Evolutionary conservation across 2,888 invertebrate species (phyloP).

Genomic region (Orthosia gracilis): DNA sequence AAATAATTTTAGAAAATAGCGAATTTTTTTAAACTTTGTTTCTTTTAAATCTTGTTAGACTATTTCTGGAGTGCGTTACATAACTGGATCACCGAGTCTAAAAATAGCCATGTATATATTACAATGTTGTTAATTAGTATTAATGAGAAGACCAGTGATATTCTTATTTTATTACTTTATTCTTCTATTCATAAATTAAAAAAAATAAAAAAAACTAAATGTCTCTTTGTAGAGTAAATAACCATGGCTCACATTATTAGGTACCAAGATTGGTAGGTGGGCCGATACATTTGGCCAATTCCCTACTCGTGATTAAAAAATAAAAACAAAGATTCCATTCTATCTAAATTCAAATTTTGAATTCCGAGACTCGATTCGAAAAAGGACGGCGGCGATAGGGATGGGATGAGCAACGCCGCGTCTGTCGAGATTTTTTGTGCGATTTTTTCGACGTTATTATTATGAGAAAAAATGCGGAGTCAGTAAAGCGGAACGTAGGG

Average conservation of each 20-base stretch:
- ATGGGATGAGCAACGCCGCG: slow-evolving; percentile 84
- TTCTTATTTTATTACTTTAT: background rate
- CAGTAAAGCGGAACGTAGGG: slow-evolving; percentile 90
- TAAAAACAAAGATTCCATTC: slow-evolving; percentile 43
- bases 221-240: background rate
- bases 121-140: background rate
- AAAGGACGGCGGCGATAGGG: slow-evolving; percentile 84
- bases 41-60: background rate
- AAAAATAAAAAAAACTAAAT: no score
- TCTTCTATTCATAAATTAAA: no score
- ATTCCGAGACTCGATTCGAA: slow-evolving; percentile 78
- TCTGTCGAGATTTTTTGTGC: slow-evolving; percentile 90
- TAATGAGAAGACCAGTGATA: background rate
- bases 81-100: background rate
- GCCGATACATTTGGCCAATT: background rate
- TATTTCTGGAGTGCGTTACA: background rate
- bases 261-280: background rate
- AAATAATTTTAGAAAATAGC: slow-evolving; percentile 16
- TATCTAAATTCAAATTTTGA: slow-evolving; percentile 80
- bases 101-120: background rate
- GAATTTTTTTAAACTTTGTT: background rate
- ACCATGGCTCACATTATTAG: background rate
- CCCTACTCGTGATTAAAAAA: slow-evolving; percentile 29
- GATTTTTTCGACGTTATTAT: slow-evolving; percentile 91
- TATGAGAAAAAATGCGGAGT: slow-evolving; percentile 91